Conservation (phyloP, 1,140 invertebrate species). For the Cotesia typhae region DNA sequence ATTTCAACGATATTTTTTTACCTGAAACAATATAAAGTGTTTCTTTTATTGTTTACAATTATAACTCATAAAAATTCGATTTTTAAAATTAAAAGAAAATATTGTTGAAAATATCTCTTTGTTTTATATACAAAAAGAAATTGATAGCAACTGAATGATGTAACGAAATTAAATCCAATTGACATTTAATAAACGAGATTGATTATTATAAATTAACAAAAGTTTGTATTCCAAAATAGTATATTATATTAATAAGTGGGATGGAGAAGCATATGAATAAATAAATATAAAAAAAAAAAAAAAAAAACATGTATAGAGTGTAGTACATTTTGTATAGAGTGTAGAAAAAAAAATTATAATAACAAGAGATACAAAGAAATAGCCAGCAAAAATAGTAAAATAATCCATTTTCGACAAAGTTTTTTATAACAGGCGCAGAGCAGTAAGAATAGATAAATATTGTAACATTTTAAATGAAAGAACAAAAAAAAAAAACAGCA, state of each 20-base stretch:
- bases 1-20: not conserved
- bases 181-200: not conserved
- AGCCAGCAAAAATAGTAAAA: constrained; percentile 52
- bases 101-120: too few relatives aligned
- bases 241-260: constrained; percentile 58
- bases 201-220: constrained; percentile 44
- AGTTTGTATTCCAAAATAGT: constrained; percentile 57
- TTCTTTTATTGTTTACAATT: too few relatives aligned
- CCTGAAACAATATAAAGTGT: too few relatives aligned
- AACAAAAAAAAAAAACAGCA: constrained; percentile 43
- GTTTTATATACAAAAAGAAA: constrained; percentile 3
- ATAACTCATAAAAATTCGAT: too few relatives aligned
- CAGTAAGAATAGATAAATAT: constrained; percentile 59
- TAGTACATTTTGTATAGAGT: constrained; percentile 68
- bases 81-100: too few relatives aligned
- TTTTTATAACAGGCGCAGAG: constrained; percentile 64
- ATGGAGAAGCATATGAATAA: constrained; percentile 58
- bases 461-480: constrained; percentile 47
- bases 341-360: constrained; percentile 49
- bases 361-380: constrained; percentile 54
- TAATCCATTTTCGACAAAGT: constrained; percentile 65
- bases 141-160: too few relatives aligned
- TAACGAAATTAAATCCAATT: not conserved
- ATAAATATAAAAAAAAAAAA: constrained; percentile 35
- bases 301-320: constrained; percentile 56